These are phyloP conservation scores for Ochotona curzoniae DNA, from an alignment of 2,113 vertebrate species.

Conservation along the genomic window DNA sequence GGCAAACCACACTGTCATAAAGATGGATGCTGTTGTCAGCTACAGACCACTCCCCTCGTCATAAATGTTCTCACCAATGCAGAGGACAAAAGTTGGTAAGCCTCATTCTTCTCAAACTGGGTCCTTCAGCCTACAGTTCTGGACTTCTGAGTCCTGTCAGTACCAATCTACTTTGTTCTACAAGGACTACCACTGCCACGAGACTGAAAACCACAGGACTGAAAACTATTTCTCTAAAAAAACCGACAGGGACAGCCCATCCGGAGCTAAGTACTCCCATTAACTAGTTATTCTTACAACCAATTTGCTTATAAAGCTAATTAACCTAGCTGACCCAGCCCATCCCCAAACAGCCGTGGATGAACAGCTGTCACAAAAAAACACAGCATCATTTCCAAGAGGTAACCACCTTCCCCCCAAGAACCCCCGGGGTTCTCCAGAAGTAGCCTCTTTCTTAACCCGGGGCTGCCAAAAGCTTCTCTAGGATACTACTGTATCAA, in stretches of 20 bases:
- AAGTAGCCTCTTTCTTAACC: neutral
- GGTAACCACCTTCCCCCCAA: conserved; percentile 1
- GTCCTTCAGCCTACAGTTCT: conserved; percentile 16
- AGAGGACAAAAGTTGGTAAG: conserved; percentile 26
- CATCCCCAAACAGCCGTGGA: neutral
- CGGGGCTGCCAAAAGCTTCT: neutral
- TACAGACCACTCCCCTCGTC: conserved; percentile 63
- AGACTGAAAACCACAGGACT: conserved; percentile 24
- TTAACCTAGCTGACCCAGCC: neutral
- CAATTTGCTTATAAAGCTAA: conserved; percentile 26
- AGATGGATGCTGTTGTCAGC: conserved; percentile 80
- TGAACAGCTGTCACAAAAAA: neutral
- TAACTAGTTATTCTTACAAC: conserved; percentile 17
- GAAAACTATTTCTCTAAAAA: conserved; percentile 37
- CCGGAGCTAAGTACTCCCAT: neutral
- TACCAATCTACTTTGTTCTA: neutral
- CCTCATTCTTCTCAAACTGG: conserved; percentile 57
- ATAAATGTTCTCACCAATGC: conserved; percentile 58
- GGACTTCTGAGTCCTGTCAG: conserved; percentile 12
- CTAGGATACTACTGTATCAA: neutral
- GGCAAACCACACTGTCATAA: conserved; percentile 71
- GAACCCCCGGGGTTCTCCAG: neutral
- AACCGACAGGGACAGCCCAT: neutral
- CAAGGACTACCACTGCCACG: conserved; percentile 6
- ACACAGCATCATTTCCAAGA: conserved; percentile 26